Percentiles rank a stretch among this genome's conserved stretches.
Evolutionary conservation across 1,140 invertebrate species (phyloP).

Genomic region (Saccostrea glomerata): DNA sequence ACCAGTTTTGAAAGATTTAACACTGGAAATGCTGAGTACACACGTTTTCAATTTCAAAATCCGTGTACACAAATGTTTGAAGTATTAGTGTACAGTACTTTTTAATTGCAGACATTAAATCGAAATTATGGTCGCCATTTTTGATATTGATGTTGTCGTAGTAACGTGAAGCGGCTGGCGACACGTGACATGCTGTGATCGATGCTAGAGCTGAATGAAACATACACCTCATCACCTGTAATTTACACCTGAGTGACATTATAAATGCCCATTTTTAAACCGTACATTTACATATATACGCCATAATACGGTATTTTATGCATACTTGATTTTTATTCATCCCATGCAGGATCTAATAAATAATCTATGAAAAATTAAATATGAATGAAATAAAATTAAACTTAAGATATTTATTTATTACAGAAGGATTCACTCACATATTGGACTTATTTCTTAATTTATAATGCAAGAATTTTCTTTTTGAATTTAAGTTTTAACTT

Average conservation of each 20-base stretch:
- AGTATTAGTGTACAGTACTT: no score
- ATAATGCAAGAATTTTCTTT: no score
- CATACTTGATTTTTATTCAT: neutral
- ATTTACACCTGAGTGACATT: slow-evolving; percentile 14
- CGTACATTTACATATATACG: no score
- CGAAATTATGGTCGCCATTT: slow-evolving; percentile 2
- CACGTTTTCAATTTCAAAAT: slow-evolving; percentile 2
- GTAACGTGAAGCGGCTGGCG: neutral
- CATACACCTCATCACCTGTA: slow-evolving; percentile 34
- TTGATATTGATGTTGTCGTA: slow-evolving; percentile 18
- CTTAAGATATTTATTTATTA: neutral
- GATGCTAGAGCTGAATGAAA: slow-evolving; percentile 9
- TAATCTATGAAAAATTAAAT: neutral
- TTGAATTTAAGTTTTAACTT: no score
- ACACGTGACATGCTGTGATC: slow-evolving; percentile 14
- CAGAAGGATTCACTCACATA: neutral
- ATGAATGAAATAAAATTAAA: neutral
- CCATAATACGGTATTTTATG: neutral
- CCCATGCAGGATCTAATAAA: neutral
- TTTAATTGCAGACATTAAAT: neutral
- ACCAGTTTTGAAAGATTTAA: slow-evolving; percentile 15
- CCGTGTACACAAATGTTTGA: neutral
- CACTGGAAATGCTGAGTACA: slow-evolving; percentile 1
- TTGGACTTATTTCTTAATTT: no score
- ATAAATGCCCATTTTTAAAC: no score